Base-by-base conservation (phyloP, 2,888 invertebrate species). In the Hyposoter didymator region DNA sequence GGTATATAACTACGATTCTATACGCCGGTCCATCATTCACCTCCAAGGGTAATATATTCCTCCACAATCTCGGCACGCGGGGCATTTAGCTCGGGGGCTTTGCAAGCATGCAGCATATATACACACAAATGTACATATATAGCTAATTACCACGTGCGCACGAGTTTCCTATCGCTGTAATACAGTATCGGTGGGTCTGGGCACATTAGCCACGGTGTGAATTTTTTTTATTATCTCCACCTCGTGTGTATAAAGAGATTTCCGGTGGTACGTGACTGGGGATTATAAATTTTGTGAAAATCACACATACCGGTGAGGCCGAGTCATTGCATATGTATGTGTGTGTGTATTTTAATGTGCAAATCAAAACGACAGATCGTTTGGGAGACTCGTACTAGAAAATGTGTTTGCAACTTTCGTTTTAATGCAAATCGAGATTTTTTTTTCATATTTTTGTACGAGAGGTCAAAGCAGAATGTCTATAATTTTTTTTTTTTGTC, bases 1-100 rank as follows among this genome's bases (percentile, higher is more conserved):
- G 74, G 78, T 78, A 82, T 82, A 84, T 84, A 82, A 78, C 84
- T 82, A 74, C 84, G 67, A 84, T 76, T 81, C 80, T 59, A 69
- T 78, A 55, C 67, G 81, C 81, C 62, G 78, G 81, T 84, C 78
- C 81, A 78, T 84, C 84, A 84, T 84, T 84, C 81, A 82, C 78
- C 78, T 79, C 78, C 45, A 45, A 32, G 70, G 32, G 59, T 72
- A 70, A 70, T 70, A 62, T 62, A 72, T 78, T 78, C 47, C 47
- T 70, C 62, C 62, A 32, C 43, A 62, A 47, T 62, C 59, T 70
- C 76, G 52, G 76, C 52, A 55, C 62, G 70, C 52, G 35, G 70
- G 47, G 47, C 32, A 79, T 72, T 45, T 47, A 35, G 62, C 70
- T 70, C 70, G 47, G 19, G 17, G 47, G 52, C 14, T 67, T 47